Base-by-base conservation (phyloP, 2,797 vertebrate genomes). In the Calcarius lapponicus region DNA sequence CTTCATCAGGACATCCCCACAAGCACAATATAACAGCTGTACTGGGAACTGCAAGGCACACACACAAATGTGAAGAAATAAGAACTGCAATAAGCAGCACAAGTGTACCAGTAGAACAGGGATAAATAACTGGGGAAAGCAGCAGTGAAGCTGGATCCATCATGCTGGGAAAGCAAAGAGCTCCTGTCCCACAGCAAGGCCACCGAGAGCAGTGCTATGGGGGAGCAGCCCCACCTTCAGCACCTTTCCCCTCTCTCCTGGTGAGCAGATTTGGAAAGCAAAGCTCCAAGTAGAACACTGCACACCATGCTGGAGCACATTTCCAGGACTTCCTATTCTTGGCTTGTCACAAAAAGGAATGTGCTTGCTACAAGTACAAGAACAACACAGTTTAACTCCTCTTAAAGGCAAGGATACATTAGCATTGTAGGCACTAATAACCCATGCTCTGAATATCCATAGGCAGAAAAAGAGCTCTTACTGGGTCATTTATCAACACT, bases 181-280 rank as follows among this genome's bases (percentile, higher is more conserved):
- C 17, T 17, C 0, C 0, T 29, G 56, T 24, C 8, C 15, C 40
- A 54, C n/a, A n/a, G n/a, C 4, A 15, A 66, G 40, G 43, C 9
- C 36, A 51, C 28, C 2, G 7, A 25, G 61, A 36, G 40, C 34
- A 66, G 21, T 10, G 0, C 0, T 6, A 4, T 10, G 7, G 32
- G 25, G 28, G 19, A 73, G 21, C 70, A 64, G 56, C n/a, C 32
- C 61, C 6, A 2, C 40, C 9, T 5, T 5, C 45, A 57, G 47
- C 65, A 56, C 25, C 48, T 51, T 29, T 58, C 24, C 14, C 9
- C 38, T 34, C 16, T 40, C 38, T 24, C 29, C 36, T 12, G 62
- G 9, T 31, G 15, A 61, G 82, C 15, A 36, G 48, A 7, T 8
- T 51, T 12, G 7, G 29, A 54, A 53, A 65, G 50, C 54, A 65